Percentiles rank a stretch among this genome's conserved stretches.
These are phyloP conservation scores for Cheilosia variabilis DNA, from an alignment of 2,888 invertebrate genomes.

Conservation along the genomic window DNA sequence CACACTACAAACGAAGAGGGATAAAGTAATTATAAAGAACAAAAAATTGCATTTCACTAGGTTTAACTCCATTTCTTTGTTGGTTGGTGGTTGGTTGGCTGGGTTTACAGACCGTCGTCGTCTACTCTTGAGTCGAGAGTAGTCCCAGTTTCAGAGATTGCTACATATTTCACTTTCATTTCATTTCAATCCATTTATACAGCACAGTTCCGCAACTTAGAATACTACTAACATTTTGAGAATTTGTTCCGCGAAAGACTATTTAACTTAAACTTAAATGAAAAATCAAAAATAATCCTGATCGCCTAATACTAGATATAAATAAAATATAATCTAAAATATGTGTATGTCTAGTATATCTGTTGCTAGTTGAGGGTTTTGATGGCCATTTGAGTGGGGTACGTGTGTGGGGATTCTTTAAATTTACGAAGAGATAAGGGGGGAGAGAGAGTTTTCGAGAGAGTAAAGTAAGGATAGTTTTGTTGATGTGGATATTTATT, in stretches of 20 bases:
- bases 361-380: slow-evolving; percentile 59
- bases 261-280: slow-evolving; percentile 32
- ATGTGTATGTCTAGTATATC: slow-evolving; percentile 68
- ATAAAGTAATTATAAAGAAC: slow-evolving; percentile 13
- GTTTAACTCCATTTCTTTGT: slow-evolving; percentile 44
- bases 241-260: slow-evolving; percentile 52
- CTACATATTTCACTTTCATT: slow-evolving; percentile 31
- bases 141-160: slow-evolving; percentile 38
- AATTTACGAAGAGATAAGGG: slow-evolving; percentile 51
- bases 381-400: slow-evolving; percentile 59
- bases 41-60: slow-evolving; percentile 61
- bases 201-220: slow-evolving; percentile 65
- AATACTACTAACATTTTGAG: slow-evolving; percentile 62
- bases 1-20: slow-evolving; percentile 62
- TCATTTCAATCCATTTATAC: slow-evolving; percentile 62
- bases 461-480: slow-evolving; percentile 60
- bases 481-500: slow-evolving; percentile 63
- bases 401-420: slow-evolving; percentile 35
- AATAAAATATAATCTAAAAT: slow-evolving; percentile 69
- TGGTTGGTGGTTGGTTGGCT: slow-evolving; percentile 20
- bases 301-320: slow-evolving; percentile 67
- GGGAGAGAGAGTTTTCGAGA: slow-evolving; percentile 60
- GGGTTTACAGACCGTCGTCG: slow-evolving; percentile 13
- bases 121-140: slow-evolving; percentile 37
- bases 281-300: slow-evolving; percentile 38